phyloP scores from a whole-genome alignment of 2,888 invertebrate genomes.

The Caenorhabditis doughertyi region DNA sequence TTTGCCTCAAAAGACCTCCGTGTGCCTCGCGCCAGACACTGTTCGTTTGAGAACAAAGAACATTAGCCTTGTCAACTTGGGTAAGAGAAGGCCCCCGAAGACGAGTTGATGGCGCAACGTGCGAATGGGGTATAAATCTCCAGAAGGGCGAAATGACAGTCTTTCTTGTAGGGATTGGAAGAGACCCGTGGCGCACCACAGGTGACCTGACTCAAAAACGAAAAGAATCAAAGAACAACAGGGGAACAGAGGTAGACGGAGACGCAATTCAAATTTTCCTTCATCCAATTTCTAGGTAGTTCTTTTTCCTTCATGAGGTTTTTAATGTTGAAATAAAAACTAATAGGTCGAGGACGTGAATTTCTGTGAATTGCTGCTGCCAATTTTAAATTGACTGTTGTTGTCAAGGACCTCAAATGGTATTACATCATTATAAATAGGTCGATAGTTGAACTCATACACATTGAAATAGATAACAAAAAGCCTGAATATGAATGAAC shows the following conservation, averaged over 20 bases:
- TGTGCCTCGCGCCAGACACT: slow-evolving; percentile 31
- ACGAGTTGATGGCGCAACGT: slow-evolving; percentile 57
- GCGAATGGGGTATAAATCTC: slow-evolving; percentile 62
- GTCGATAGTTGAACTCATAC: too few relatives aligned
- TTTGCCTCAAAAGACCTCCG: slow-evolving; percentile 38
- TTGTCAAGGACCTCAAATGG: neutral
- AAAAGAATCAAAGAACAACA: slow-evolving; percentile 30
- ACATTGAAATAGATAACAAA: too few relatives aligned
- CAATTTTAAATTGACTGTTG: neutral
- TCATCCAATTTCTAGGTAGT: slow-evolving; percentile 14
- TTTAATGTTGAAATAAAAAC: slow-evolving; percentile 5
- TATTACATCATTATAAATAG: neutral
- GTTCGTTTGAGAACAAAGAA: slow-evolving; percentile 52
- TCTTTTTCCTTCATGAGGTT: slow-evolving; percentile 16
- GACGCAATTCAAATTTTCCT: slow-evolving; percentile 37
- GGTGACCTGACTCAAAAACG: slow-evolving; percentile 16
- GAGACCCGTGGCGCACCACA: slow-evolving; percentile 32
- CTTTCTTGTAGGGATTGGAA: slow-evolving; percentile 4
- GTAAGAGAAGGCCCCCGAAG: neutral
- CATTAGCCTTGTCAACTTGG: slow-evolving; percentile 55
- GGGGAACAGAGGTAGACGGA: too few relatives aligned
- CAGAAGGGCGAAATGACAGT: slow-evolving; percentile 37
- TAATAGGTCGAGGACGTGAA: neutral
- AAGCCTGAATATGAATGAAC: too few relatives aligned
- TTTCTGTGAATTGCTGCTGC: neutral